Evolutionary conservation across 2,888 invertebrate genomes (phyloP), one percentile per base, ranked within the genome.

Genomic region (Criorhina ranunculi): DNA sequence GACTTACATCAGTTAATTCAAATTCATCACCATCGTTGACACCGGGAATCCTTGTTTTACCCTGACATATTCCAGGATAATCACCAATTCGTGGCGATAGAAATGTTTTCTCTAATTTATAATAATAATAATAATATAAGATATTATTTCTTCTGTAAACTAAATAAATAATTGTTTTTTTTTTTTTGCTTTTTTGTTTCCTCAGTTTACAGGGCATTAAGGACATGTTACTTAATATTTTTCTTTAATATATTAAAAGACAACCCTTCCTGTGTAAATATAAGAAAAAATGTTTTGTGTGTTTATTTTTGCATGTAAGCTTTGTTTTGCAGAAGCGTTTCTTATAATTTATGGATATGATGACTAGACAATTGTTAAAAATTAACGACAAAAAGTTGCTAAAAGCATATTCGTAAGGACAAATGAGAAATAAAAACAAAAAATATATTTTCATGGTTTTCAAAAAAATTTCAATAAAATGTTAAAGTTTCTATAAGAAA

Each of bases 11-110:
- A 91, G 96, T 96, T 91, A 94, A 93, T 92, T 94, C 94, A 94
- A 97, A 96, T 93, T 98, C 97, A 93, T 95, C 95, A 90, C 94
- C 95, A 94, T 99, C 98, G 94, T 98, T 98, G 93, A 99, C 95
- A 92, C 96, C 96, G 92, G 98, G 97, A 93, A 99, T 98, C 93
- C 96, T 95, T 91, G 96, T 96, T 94, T 96, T 97, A 93, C 98
- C 98, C 94, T 98, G 97, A 94, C 96, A 96, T 93, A 98, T 96
- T 94, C 95, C 96, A 92, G 95, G 94, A 94, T 98, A 98, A 93
- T 96, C 95, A 92, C 95, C 94, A 92, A 97, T 95, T 93, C 96
- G 96, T 93, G 96, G 95, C 92, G 95, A 94, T 93, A 98, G 94
- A 93, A 95, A 94, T 93, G 96, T 95, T 93, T 94, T 94, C 92